phyloP scores from a whole-genome alignment of 2,113 vertebrate genomes.

The Calyptomena viridis region DNA sequence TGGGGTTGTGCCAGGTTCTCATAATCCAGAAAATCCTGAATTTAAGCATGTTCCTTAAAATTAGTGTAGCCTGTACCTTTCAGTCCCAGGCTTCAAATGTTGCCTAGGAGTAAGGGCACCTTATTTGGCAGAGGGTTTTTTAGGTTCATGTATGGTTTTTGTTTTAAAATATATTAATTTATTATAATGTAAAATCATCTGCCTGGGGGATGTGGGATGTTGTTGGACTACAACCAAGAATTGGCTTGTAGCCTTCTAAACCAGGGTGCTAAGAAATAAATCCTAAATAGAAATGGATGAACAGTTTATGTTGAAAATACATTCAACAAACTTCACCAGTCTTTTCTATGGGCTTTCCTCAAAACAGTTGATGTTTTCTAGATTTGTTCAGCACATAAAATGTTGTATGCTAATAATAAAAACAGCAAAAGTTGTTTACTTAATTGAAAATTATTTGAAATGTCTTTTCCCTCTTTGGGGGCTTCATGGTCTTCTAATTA shows the following conservation, averaged over 20 bases:
- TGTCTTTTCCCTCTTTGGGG: not conserved
- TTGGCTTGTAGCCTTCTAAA: conserved; percentile 60
- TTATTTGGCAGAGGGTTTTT: not conserved
- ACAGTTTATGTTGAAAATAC: not conserved
- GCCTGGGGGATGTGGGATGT: conserved; percentile 44
- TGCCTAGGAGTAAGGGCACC: not conserved
- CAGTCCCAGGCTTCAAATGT: not conserved
- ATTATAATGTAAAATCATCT: conserved; percentile 59
- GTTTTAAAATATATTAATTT: conserved; percentile 39
- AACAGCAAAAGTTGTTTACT: not conserved
- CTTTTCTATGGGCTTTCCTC: conserved; percentile 10
- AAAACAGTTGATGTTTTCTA: not conserved
- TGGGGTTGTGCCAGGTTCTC: conserved; percentile 21
- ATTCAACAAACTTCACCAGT: not conserved
- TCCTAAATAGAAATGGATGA: conserved; percentile 23
- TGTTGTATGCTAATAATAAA: not conserved
- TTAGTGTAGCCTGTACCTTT: not conserved
- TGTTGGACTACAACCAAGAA: conserved; percentile 52
- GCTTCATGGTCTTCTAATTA: not conserved
- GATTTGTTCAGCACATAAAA: not conserved
- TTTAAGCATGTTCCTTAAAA: not conserved
- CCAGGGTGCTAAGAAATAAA: conserved; percentile 56
- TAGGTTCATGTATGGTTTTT: not conserved
- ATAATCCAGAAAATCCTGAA: conserved; percentile 46
- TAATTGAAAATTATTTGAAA: not conserved